Base-by-base conservation (phyloP, 2,797 vertebrate species). In the Sebastes hubbsi region DNA sequence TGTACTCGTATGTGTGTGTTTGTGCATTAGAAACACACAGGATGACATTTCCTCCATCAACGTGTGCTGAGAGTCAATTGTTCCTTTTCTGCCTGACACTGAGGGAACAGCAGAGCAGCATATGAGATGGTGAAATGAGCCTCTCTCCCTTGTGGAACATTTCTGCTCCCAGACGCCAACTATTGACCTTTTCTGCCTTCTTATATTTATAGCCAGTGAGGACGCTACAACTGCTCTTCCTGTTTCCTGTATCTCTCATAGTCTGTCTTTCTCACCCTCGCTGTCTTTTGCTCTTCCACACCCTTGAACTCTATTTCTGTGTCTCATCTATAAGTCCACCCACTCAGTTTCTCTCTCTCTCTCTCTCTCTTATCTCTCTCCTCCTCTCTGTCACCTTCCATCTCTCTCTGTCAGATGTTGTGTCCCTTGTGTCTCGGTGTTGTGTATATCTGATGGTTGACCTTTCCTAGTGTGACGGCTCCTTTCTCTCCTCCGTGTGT, bases 361-460 rank as follows among this genome's bases (percentile, higher is more conserved):
- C 84, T 46, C 84, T 46, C 72, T 69, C 69, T 62, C 67, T 74
- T 34, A 9, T 75, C 74, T 72, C 85, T 82, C 80, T 77, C 86
- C 81, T 71, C 65, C 77, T 78, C 76, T 80, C 78, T 83, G 85
- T 88, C 78, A 86, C 89, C 83, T 85, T 89, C 89, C 87, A 88
- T 94, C 88, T 82, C 84, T 93, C 88, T 87, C 88, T 91, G 91
- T 92, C 93, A 90, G 89, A 80, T 86, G 81, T 88, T 73, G 75
- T 25, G 79, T 92, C 92, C 92, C 93, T 84, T 20, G 93, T 89
- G 93, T 90, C 84, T 90, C 84, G 24, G 54, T 65, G 83, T 88
- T 91, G 91, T 92, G 88, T 89, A 91, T 95, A 88, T 94, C 87
- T 93, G 95, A 96, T 95, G 92, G 92, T 93, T 94, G 95, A 95